Evolutionary conservation across 2,113 vertebrate species (phyloP).

Genomic region (Pseudorectes ferrugineus): DNA sequence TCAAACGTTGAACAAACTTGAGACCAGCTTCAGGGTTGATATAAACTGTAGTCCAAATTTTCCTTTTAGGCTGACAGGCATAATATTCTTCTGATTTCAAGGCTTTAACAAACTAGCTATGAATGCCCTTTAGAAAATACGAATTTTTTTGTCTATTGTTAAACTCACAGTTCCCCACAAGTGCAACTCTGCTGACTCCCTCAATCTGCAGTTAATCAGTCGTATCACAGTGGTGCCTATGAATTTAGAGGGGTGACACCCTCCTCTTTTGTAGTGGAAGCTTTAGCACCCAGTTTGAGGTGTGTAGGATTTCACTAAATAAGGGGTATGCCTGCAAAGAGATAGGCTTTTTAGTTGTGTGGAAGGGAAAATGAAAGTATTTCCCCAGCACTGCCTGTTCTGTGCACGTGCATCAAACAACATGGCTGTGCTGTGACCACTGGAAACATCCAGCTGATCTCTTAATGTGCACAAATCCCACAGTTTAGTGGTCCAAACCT

Average conservation of each 20-base stretch:
- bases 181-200: not conserved
- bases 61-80: not conserved
- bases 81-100: not conserved
- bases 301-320: not conserved
- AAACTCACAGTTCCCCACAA: not conserved
- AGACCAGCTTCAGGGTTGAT: not conserved
- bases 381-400: not conserved
- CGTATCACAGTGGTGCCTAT: accelerated
- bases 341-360: not conserved
- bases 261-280: not conserved
- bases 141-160: not conserved
- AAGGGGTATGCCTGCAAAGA: not conserved
- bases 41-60: not conserved
- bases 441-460: not conserved
- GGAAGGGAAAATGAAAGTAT: not conserved
- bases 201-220: not conserved
- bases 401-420: not conserved
- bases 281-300: not conserved
- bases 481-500: not conserved
- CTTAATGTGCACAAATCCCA: not conserved
- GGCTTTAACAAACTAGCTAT: not conserved
- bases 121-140: not conserved
- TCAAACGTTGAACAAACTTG: not conserved
- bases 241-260: not conserved
- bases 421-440: accelerated